Evolutionary conservation across 2,113 vertebrate species (phyloP).

Genomic region (Bufo bufo): DNA sequence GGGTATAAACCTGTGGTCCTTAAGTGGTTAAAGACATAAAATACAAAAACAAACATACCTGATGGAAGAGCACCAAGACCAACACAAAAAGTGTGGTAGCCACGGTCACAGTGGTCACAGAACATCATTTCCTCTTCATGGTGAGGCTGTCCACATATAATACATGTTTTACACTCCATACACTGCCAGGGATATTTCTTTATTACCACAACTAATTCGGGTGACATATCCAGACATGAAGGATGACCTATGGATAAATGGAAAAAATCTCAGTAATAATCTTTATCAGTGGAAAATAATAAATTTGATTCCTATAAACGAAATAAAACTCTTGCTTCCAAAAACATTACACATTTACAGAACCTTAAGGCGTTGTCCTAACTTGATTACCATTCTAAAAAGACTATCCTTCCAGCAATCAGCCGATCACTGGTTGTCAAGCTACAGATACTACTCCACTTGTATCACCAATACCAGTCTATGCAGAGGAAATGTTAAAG

Average conservation of each 20-base stretch:
- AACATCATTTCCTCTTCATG: constrained; percentile 99
- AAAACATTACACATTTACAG: no score
- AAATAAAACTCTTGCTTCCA: no score
- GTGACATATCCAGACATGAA: constrained; percentile 94
- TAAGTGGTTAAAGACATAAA: not conserved
- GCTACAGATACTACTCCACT: no score
- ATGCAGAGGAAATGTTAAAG: no score
- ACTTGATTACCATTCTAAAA: no score
- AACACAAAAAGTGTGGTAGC: constrained; percentile 97
- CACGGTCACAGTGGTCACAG: constrained; percentile 97
- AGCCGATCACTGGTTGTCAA: no score
- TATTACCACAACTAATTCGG: constrained; percentile 87
- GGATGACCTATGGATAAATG: constrained; percentile 86
- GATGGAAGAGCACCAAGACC: constrained; percentile 91
- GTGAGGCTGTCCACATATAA: constrained; percentile 93
- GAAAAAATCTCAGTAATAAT: not conserved
- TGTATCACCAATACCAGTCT: no score
- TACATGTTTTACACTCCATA: constrained; percentile 98
- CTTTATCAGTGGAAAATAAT: no score
- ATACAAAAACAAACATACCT: constrained; percentile 73
- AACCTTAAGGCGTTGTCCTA: no score
- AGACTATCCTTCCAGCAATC: no score
- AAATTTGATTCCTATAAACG: no score
- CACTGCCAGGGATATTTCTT: constrained; percentile 98
- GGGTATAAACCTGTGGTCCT: no score